Conservation (phyloP, 2,113 vertebrate species). For the Callipepla californica region DNA sequence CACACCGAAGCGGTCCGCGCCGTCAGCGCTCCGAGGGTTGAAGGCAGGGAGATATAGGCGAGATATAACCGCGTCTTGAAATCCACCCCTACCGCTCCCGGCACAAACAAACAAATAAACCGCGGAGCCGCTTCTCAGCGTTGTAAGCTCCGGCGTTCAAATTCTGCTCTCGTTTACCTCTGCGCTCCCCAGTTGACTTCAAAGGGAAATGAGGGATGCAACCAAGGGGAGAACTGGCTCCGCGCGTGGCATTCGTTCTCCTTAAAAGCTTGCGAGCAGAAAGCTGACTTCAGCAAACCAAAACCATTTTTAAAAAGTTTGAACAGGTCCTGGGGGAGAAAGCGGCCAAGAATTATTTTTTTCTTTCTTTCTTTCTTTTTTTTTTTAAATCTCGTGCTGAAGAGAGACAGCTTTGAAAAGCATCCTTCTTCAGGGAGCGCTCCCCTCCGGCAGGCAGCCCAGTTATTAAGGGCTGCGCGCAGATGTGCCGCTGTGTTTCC, state of each 20-base stretch:
- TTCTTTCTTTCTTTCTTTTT: background rate
- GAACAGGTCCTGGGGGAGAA: slow-evolving; percentile 4
- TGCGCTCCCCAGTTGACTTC: slow-evolving; percentile 5
- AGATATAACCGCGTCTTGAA: background rate
- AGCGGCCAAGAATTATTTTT: background rate
- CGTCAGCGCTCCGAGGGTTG: background rate
- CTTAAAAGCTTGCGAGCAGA: background rate
- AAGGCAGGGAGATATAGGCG: background rate
- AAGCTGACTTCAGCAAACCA: background rate
- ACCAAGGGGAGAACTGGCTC: slow-evolving; percentile 39
- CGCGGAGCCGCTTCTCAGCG: background rate
- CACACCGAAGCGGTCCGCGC: accelerated
- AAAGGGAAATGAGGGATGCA: slow-evolving; percentile 36
- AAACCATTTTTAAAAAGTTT: background rate
- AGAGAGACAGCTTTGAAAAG: slow-evolving; percentile 47
- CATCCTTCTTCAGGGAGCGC: slow-evolving; percentile 52
- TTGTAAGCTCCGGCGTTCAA: background rate
- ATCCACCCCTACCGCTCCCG: background rate
- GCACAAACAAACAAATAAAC: background rate
- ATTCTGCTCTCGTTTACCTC: slow-evolving; percentile 17
- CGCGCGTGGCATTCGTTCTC: background rate
- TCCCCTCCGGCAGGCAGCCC: background rate
- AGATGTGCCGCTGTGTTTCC: slow-evolving; percentile 71
- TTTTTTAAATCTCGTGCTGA: background rate
- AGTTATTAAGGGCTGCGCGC: slow-evolving; percentile 29